These are phyloP conservation scores for Patella pellucida DNA, from an alignment of 2,888 invertebrate genomes.

Conservation along the genomic window DNA sequence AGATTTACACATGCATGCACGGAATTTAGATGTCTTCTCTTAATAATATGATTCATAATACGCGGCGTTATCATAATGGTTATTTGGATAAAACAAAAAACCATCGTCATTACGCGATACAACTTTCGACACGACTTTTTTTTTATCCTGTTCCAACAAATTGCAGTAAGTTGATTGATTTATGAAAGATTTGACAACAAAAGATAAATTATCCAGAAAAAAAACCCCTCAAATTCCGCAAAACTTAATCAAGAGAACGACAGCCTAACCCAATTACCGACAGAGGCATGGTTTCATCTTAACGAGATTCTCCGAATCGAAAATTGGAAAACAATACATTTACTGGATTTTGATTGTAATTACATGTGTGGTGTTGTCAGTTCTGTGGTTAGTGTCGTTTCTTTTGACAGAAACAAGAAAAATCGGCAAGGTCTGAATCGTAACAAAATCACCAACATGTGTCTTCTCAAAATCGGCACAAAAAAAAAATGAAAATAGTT, in stretches of 20 bases:
- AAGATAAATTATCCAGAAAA: slow-evolving; percentile 4
- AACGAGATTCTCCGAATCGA: neutral
- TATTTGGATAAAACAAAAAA: too few relatives aligned
- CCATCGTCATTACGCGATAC: too few relatives aligned
- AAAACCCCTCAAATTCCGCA: neutral
- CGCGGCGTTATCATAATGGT: too few relatives aligned
- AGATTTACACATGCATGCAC: too few relatives aligned
- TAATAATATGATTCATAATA: too few relatives aligned
- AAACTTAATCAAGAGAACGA: slow-evolving; percentile 6
- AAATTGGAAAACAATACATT: slow-evolving; percentile 3
- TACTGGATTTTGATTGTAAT: neutral
- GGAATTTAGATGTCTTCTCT: too few relatives aligned
- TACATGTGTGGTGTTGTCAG: neutral
- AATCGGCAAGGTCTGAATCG: too few relatives aligned
- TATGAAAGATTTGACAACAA: slow-evolving; percentile 2
- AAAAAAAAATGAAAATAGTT: too few relatives aligned
- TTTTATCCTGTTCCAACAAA: neutral
- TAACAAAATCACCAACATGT: too few relatives aligned
- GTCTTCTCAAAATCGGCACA: too few relatives aligned
- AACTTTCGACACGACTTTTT: too few relatives aligned
- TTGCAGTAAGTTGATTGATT: slow-evolving; percentile 1
- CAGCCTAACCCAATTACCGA: neutral
- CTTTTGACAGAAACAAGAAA: neutral
- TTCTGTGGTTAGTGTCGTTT: neutral
- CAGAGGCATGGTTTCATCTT: neutral